These are phyloP conservation scores for Odontothrips loti DNA, from an alignment of 2,888 invertebrate genomes.

Conservation along the genomic window DNA sequence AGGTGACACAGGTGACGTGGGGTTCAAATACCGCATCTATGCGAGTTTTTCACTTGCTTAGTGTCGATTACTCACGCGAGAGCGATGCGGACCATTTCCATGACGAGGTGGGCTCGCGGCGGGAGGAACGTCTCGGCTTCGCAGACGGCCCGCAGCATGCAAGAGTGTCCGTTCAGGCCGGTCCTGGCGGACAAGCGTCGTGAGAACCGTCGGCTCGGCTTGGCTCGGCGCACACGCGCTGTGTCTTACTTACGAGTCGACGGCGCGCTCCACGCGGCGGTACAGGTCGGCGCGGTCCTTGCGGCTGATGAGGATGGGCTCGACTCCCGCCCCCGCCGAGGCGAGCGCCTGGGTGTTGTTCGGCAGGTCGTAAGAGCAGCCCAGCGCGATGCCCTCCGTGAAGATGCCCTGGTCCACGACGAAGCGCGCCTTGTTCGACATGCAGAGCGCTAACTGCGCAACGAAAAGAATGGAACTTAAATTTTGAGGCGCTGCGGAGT, in stretches of 20 bases:
- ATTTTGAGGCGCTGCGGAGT: background rate
- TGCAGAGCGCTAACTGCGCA: constrained; percentile 8
- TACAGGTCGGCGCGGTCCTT: constrained; percentile 9
- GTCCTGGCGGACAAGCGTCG: background rate
- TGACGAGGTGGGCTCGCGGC: background rate
- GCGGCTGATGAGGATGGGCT: background rate
- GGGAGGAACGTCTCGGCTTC: background rate
- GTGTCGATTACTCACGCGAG: background rate
- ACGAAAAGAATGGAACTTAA: background rate
- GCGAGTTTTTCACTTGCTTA: too few relatives aligned
- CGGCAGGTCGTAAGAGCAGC: constrained; percentile 17
- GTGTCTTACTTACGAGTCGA: constrained; percentile 18
- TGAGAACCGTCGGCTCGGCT: too few relatives aligned
- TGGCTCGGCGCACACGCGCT: background rate
- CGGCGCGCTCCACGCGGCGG: constrained; percentile 22
- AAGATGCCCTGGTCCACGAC: background rate
- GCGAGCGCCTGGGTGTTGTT: constrained; percentile 17
- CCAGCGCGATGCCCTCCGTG: constrained; percentile 15
- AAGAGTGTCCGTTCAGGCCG: background rate
- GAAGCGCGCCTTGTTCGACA: constrained; percentile 3
- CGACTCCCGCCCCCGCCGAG: background rate
- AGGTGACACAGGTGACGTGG: too few relatives aligned
- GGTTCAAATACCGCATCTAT: too few relatives aligned
- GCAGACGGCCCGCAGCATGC: constrained; percentile 16
- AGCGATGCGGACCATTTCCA: background rate